phyloP scores from a whole-genome alignment of 92 coral and sea anemone species.

The Palythoa grandiflora region DNA sequence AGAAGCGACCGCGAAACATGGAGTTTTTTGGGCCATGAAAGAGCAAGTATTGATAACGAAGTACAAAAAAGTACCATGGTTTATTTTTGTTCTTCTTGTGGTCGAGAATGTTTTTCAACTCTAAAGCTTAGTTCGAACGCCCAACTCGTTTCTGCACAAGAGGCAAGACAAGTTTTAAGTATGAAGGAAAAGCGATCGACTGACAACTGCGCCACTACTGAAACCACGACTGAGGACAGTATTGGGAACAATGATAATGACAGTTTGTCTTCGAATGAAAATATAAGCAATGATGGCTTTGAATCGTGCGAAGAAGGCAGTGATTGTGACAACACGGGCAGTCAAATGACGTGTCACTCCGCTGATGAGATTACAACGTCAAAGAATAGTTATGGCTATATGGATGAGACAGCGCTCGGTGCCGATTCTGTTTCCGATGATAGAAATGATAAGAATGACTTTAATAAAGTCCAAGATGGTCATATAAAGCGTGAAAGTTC shows the following conservation, averaged over 20 bases:
- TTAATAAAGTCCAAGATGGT: neutral
- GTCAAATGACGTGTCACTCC: neutral
- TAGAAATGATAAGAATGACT: neutral
- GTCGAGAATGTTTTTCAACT: neutral
- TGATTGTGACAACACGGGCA: neutral
- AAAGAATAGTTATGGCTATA: neutral
- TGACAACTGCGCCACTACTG: neutral
- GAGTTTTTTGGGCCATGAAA: neutral
- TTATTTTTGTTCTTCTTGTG: neutral
- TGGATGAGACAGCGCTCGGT: neutral
- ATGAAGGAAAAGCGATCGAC: neutral
- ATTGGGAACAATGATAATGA: neutral
- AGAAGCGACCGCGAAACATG: neutral
- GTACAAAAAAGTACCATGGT: neutral
- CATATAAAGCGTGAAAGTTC: neutral
- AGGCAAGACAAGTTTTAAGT: neutral
- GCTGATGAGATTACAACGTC: neutral
- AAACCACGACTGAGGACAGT: too few species aligned
- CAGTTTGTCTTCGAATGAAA: neutral
- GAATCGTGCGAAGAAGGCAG: conserved; percentile 26
- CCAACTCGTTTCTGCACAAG: neutral
- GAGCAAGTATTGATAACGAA: neutral
- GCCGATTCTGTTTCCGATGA: neutral
- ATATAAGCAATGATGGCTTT: neutral
- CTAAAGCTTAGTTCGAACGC: neutral